phyloP scores from a whole-genome alignment of 1,140 invertebrate species.

The Drosophila bifasciata region DNA sequence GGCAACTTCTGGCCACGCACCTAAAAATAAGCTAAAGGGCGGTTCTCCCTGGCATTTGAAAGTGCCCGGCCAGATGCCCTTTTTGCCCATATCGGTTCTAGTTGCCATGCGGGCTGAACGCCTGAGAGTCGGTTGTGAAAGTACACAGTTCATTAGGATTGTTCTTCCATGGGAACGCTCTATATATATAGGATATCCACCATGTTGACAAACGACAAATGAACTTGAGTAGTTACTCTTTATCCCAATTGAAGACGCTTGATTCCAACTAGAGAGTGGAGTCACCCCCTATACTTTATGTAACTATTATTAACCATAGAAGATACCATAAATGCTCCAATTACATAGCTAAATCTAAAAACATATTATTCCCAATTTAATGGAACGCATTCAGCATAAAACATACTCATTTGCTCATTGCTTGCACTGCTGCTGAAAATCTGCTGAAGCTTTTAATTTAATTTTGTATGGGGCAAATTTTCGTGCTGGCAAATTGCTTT shows the following conservation, averaged over 20 bases:
- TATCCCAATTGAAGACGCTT: too few species aligned
- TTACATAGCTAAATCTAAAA: conserved; percentile 7
- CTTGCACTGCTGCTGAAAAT: conserved; percentile 14
- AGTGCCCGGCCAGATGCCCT: conserved; percentile 50
- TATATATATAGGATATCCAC: too few species aligned
- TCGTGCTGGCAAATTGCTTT: conserved; percentile 66
- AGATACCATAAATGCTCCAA: neutral
- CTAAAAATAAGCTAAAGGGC: conserved; percentile 58
- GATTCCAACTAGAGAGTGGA: too few species aligned
- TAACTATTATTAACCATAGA: too few species aligned
- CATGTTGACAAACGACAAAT: conserved; percentile 7
- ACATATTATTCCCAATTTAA: conserved; percentile 17
- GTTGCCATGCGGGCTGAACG: conserved; percentile 18
- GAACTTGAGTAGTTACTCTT: too few species aligned
- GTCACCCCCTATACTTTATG: too few species aligned
- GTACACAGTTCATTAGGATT: conserved; percentile 24
- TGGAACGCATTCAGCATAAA: conserved; percentile 16
- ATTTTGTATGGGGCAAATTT: conserved; percentile 35
- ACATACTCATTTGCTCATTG: neutral
- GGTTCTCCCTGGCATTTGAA: conserved; percentile 44
- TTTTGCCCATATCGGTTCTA: conserved; percentile 23
- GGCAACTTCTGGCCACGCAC: conserved; percentile 46
- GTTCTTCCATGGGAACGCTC: too few species aligned
- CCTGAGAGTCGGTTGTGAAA: conserved; percentile 6
- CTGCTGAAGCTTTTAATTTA: conserved; percentile 35